Percentiles rank a stretch among this genome's conserved stretches.
phyloP scores from a whole-genome alignment of 2,797 vertebrate genomes.

The Characodon lateralis region DNA sequence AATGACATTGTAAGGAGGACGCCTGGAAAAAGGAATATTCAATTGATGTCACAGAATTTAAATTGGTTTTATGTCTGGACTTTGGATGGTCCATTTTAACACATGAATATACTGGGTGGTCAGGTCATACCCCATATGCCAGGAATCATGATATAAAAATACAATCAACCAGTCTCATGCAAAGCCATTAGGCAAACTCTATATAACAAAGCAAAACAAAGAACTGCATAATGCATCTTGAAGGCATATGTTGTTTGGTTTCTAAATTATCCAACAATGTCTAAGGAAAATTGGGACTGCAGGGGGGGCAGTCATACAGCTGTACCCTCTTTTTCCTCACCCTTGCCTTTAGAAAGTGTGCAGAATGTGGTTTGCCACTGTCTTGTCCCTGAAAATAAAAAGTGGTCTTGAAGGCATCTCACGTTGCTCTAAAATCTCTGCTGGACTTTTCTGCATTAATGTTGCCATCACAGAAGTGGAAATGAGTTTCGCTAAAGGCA shows the following conservation, averaged over 20 bases:
- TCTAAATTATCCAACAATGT: background rate
- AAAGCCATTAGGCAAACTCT: no score
- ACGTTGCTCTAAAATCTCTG: conserved; percentile 2
- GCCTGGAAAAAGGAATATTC: no score
- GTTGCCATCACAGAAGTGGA: background rate
- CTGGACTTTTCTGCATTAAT: background rate
- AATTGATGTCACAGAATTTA: no score
- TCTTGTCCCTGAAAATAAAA: background rate
- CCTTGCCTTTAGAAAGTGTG: background rate
- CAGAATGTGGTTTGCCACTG: background rate
- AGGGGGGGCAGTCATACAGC: background rate
- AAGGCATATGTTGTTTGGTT: background rate
- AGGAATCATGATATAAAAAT: no score
- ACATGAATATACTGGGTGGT: no score
- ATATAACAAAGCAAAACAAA: no score
- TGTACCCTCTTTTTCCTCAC: background rate
- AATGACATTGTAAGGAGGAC: no score
- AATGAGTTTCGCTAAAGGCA: conserved; percentile 1
- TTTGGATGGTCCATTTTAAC: no score
- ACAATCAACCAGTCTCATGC: no score
- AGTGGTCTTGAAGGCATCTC: background rate
- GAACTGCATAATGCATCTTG: no score
- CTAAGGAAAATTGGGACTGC: background rate
- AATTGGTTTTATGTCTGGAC: no score
- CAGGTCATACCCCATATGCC: no score